phyloP scores from a whole-genome alignment of 1,140 invertebrate genomes.

The Drosophila oshimai region DNA sequence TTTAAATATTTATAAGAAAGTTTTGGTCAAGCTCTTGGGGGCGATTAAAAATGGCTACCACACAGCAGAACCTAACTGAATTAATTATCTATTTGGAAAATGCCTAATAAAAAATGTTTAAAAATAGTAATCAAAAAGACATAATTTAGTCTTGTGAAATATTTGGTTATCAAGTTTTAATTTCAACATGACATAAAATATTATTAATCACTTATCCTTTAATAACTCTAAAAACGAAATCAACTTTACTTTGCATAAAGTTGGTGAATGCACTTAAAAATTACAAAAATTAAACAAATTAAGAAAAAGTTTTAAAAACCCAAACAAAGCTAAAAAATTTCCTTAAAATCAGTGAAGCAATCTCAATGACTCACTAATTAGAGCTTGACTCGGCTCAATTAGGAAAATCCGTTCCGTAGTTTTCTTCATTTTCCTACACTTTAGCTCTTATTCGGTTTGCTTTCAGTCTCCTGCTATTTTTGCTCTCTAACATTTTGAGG shows the following conservation, averaged over 20 bases:
- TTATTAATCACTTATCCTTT: no score
- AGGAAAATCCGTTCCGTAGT: not conserved
- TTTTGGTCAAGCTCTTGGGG: constrained; percentile 1
- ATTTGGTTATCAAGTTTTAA: no score
- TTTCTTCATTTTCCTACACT: constrained; percentile 2
- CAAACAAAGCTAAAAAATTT: not conserved
- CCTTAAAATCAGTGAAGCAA: not conserved
- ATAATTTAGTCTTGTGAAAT: no score
- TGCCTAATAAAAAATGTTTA: constrained; percentile 7
- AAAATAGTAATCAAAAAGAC: no score
- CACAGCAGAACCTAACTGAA: constrained; percentile 13
- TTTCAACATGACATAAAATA: no score
- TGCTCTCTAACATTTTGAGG: not conserved
- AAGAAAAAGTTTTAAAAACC: not conserved
- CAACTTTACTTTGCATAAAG: not conserved
- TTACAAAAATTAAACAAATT: not conserved
- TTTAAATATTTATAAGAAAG: constrained; percentile 33
- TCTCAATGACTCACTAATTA: constrained; percentile 23
- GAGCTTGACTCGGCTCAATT: constrained; percentile 36
- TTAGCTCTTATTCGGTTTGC: constrained; percentile 9
- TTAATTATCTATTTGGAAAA: constrained; percentile 24
- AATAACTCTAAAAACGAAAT: no score
- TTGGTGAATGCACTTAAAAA: not conserved
- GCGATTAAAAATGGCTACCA: constrained; percentile 8
- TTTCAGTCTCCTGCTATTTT: not conserved